A percentile compares a stretch with the other conserved stretches of the same genome.
Evolutionary conservation across 2,888 invertebrate genomes (phyloP).

Genomic region (Steromphala cineraria): DNA sequence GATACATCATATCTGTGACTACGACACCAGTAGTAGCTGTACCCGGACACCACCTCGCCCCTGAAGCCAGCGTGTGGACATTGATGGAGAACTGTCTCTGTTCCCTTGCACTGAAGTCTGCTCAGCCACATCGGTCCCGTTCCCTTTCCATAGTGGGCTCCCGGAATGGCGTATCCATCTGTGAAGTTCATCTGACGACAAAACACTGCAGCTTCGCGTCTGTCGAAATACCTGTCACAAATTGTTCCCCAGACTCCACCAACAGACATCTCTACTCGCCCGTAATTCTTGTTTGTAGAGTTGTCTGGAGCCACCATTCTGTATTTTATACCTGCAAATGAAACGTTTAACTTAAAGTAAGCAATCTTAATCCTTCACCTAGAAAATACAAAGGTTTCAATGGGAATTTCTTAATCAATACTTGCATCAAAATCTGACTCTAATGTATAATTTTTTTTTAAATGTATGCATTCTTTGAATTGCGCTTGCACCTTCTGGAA

Average conservation of each 20-base stretch:
- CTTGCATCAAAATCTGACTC: too few species aligned
- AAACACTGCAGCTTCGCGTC: conserved; percentile 81
- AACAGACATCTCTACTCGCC: conserved; percentile 82
- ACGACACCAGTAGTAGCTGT: conserved; percentile 50
- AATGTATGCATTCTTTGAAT: too few species aligned
- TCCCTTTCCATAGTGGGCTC: conserved; percentile 53
- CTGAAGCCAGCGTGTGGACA: conserved; percentile 64
- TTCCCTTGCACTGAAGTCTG: conserved; percentile 59
- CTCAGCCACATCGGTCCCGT: conserved; percentile 70
- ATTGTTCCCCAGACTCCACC: conserved; percentile 83
- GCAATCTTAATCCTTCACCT: too few species aligned
- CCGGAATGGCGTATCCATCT: conserved; percentile 56
- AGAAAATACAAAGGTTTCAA: too few species aligned
- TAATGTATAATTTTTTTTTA: too few species aligned
- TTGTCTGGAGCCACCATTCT: conserved; percentile 46
- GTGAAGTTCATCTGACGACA: conserved; percentile 59
- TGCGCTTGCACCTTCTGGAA: too few species aligned
- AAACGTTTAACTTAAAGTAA: too few species aligned
- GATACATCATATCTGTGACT: conserved; percentile 62
- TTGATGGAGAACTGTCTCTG: conserved; percentile 53
- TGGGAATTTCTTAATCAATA: too few species aligned
- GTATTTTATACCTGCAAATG: conserved; percentile 56
- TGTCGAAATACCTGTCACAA: conserved; percentile 85
- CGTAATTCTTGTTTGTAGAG: conserved; percentile 32
- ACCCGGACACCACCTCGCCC: conserved; percentile 37